A percentile compares a stretch with the other conserved stretches of the same genome.
phyloP scores from a whole-genome alignment of 2,113 vertebrate species.

The Corythoichthys intestinalis region DNA sequence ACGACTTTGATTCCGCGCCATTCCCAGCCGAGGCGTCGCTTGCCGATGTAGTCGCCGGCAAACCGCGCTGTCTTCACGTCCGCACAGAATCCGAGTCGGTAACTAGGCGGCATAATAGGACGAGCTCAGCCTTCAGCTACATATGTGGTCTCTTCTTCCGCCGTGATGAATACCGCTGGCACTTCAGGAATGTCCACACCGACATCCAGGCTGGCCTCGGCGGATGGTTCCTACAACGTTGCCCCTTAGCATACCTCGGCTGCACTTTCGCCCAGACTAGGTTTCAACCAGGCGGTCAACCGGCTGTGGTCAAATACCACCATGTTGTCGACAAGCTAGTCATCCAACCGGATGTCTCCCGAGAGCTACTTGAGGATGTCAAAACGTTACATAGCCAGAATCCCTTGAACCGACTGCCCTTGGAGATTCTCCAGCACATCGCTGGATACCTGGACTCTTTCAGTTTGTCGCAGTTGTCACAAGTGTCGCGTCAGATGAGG shows the following conservation, averaged over 20 bases:
- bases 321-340: constrained; percentile 78
- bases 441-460: constrained; percentile 88
- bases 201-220: constrained; percentile 86
- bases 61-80: constrained; percentile 69
- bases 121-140: constrained; percentile 86
- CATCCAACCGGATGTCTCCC: constrained; percentile 79
- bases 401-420: constrained; percentile 79
- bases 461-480: constrained; percentile 86
- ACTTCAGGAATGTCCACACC: constrained; percentile 88
- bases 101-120: constrained; percentile 87
- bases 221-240: constrained; percentile 90
- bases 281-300: constrained; percentile 79
- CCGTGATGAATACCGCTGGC: constrained; percentile 83
- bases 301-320: constrained; percentile 79
- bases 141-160: constrained; percentile 86
- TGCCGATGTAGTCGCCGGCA: constrained; percentile 72
- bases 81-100: constrained; percentile 81
- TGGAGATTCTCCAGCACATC: constrained; percentile 87
- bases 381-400: constrained; percentile 59
- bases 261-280: constrained; percentile 85
- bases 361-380: constrained; percentile 50
- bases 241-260: constrained; percentile 90
- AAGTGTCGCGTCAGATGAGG: constrained; percentile 85
- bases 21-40: constrained; percentile 75
- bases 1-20: constrained; percentile 77